A percentile compares a stretch with the other conserved stretches of the same genome.
Conservation (phyloP, 2,113 vertebrate genomes). For the Carollia perspicillata region DNA sequence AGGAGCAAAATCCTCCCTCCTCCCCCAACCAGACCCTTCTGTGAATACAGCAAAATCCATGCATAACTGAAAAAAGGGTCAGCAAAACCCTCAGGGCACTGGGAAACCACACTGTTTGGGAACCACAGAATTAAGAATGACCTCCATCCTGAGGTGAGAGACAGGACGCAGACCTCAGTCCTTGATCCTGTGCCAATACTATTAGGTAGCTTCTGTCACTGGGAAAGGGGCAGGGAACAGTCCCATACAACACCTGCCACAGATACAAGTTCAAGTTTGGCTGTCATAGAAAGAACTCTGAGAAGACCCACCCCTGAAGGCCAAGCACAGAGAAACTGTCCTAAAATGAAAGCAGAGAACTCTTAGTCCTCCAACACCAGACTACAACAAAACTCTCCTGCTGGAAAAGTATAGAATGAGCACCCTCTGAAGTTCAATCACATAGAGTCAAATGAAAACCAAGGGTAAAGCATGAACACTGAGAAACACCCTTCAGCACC, state of each 20-base stretch:
- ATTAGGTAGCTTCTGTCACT: background rate
- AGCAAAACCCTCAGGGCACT: background rate
- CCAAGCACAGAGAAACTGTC: background rate
- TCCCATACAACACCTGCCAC: background rate
- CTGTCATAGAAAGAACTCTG: background rate
- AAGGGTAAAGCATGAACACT: background rate
- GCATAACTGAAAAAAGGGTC: background rate
- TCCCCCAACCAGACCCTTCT: background rate
- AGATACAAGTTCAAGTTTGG: background rate
- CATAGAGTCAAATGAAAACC: background rate
- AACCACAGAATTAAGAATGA: background rate
- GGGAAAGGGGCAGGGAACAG: background rate
- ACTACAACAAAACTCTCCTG: background rate
- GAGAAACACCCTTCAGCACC: background rate
- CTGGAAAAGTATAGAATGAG: background rate
- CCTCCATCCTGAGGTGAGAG: background rate
- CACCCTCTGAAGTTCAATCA: background rate
- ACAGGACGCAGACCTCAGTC: background rate
- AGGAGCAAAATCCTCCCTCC: background rate
- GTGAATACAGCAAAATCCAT: background rate
- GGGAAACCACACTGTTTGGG: background rate
- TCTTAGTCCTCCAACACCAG: background rate
- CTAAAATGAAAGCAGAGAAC: background rate
- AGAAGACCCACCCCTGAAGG: background rate
- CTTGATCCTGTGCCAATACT: background rate